Evolutionary conservation across 23 tunicate genomes (phyloP), one percentile per base, ranked within the genome.

Genomic region (Halocynthia roretzi): DNA sequence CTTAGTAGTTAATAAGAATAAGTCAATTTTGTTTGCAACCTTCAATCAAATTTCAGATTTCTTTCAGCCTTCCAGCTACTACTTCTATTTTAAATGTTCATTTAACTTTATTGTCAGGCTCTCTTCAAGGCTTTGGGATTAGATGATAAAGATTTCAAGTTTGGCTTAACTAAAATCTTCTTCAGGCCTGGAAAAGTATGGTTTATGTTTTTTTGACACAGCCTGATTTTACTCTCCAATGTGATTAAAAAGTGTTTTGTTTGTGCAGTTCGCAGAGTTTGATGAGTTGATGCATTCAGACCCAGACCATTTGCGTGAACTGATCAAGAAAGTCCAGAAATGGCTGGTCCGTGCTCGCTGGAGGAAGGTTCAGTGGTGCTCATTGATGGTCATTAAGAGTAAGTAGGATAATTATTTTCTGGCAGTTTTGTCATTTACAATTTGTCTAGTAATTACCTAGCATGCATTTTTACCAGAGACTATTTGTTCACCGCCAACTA

Each of bases 101-200:
- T 2, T 65, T 15, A 0, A 10, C 5, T 65, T 48, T 65, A 10
- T 84, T 85, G 56, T 20, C 77, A 92, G 98, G 98, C 98, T 21
- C 84, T 91, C 21, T 92, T 92, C 82, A 92, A 92, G 80, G 98
- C 98, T n/a, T 85, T 92, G 52, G 98, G 98, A 22, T 61, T 92
- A 17, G 77, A 86, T 69, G 92, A 92, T 11, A 75, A 60, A 11
- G 98, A 92, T 83, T 92, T 85, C 85, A 92, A 86, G 55, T 92
- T 93, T 64, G 94, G 94, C 0, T 61, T 87, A 86, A 87, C 93
- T 6, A 87, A 87, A 71, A 83, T 96, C 19, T 96, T 96, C 65
- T 96, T 96, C 79, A 66, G 95, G 50, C 99, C 99, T 12, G 99
- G 99, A 63, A 96, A 96, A 87, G 98, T 92, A 49, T 70, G 80